Conservation (phyloP, 2,113 vertebrate species). For the Ammospiza caudacuta region DNA sequence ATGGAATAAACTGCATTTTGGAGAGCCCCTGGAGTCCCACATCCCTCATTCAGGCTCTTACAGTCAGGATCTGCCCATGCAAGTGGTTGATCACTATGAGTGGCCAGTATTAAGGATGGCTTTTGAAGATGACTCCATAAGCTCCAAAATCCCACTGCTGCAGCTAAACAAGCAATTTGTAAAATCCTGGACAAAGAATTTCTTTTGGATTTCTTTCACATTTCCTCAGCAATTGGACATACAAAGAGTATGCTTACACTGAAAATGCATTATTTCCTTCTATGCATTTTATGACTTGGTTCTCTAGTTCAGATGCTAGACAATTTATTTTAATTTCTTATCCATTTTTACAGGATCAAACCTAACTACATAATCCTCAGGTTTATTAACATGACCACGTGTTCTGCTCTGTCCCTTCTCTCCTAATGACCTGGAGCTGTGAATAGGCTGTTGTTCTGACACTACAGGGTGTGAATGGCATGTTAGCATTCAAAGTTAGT, state of each 20-base stretch:
- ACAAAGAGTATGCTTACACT: background rate
- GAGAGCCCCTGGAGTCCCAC: too few species aligned
- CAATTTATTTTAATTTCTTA: background rate
- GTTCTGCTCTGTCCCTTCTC: background rate
- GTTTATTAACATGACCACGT: background rate
- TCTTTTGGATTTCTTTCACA: background rate
- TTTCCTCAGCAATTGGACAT: background rate
- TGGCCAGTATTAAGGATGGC: too few species aligned
- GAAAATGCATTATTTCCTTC: background rate
- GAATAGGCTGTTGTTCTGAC: conserved; percentile 30
- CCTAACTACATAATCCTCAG: background rate
- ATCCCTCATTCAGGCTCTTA: too few species aligned
- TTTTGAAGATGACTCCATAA: background rate
- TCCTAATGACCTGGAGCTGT: background rate
- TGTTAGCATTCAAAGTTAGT: conserved; percentile 20
- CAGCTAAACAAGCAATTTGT: background rate
- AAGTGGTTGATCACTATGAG: background rate
- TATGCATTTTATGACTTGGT: background rate
- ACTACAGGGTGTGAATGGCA: background rate
- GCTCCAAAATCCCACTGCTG: background rate
- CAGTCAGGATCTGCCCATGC: background rate
- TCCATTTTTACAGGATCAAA: background rate
- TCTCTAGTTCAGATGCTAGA: background rate
- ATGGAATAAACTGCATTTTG: too few species aligned
- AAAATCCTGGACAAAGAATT: background rate